These are phyloP conservation scores for Penaeus vannamei DNA, from an alignment of 1,140 invertebrate species.

Conservation along the genomic window DNA sequence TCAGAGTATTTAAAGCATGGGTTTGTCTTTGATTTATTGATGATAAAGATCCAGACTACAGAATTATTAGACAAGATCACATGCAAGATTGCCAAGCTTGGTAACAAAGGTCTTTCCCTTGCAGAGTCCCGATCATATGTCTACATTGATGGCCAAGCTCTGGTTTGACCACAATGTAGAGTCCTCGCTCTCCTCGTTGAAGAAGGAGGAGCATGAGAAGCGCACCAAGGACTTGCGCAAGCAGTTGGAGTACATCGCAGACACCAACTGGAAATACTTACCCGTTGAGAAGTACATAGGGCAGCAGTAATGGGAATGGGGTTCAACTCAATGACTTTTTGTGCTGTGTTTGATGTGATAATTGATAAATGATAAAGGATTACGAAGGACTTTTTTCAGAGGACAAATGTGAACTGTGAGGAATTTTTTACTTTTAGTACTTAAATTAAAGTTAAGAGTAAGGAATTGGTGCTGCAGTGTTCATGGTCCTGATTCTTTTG, in stretches of 20 bases:
- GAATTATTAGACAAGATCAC: too few species aligned
- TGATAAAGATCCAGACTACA: too few species aligned
- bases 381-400: not conserved
- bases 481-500: too few species aligned
- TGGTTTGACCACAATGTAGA: constrained; percentile 69
- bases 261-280: constrained; percentile 73
- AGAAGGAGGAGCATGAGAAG: constrained; percentile 72
- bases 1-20: too few species aligned
- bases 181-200: constrained; percentile 61
- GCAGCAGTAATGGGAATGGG: constrained; percentile 67
- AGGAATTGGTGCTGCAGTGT: too few species aligned
- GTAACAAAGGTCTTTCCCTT: not conserved
- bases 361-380: too few species aligned
- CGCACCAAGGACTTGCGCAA: constrained; percentile 72
- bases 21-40: too few species aligned
- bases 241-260: constrained; percentile 73
- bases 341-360: too few species aligned
- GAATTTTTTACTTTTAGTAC: too few species aligned
- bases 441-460: too few species aligned
- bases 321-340: too few species aligned
- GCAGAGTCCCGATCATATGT: constrained; percentile 62
- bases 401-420: not conserved
- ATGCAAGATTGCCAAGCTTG: not conserved
- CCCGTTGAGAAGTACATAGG: constrained; percentile 74
- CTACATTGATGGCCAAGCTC: constrained; percentile 58